phyloP scores from a whole-genome alignment of 2,888 invertebrate genomes.

The Sicus ferrugineus region DNA sequence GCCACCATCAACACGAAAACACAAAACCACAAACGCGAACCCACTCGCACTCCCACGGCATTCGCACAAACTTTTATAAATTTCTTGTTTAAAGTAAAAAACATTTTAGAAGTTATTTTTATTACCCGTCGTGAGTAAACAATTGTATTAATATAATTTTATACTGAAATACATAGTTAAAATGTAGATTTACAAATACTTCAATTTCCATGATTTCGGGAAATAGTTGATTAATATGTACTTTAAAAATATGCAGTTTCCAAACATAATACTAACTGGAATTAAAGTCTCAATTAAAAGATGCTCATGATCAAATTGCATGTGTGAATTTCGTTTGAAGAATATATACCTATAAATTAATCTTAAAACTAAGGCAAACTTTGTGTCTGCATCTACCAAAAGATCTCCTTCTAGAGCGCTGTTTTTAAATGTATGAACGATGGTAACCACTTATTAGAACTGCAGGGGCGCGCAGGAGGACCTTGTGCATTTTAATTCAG shows the following conservation, averaged over 20 bases:
- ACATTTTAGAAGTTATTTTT: conserved; percentile 18
- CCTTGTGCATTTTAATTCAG: not conserved
- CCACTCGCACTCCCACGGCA: too few relatives aligned
- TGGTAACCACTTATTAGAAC: not conserved
- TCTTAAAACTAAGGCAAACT: conserved; percentile 18
- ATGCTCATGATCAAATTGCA: not conserved
- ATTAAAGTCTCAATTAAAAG: conserved; percentile 17
- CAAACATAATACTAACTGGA: conserved; percentile 16
- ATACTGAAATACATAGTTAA: conserved; percentile 12
- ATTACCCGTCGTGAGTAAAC: conserved; percentile 19
- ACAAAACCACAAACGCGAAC: too few relatives aligned
- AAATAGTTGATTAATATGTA: conserved; percentile 15
- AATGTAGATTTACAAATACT: conserved; percentile 18
- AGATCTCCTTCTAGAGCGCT: not conserved
- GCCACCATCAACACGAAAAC: too few relatives aligned
- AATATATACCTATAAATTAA: not conserved
- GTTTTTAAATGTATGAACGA: conserved; percentile 1
- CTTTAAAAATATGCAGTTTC: not conserved
- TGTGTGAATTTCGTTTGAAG: not conserved
- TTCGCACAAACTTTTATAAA: too few relatives aligned
- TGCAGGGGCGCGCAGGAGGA: not conserved
- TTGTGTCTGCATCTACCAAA: not conserved
- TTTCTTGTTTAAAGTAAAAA: too few relatives aligned
- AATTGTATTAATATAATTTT: conserved; percentile 24
- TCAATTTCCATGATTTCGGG: conserved; percentile 7